Conservation (phyloP, 2,888 invertebrate species). For the Cerastis leucographa region DNA sequence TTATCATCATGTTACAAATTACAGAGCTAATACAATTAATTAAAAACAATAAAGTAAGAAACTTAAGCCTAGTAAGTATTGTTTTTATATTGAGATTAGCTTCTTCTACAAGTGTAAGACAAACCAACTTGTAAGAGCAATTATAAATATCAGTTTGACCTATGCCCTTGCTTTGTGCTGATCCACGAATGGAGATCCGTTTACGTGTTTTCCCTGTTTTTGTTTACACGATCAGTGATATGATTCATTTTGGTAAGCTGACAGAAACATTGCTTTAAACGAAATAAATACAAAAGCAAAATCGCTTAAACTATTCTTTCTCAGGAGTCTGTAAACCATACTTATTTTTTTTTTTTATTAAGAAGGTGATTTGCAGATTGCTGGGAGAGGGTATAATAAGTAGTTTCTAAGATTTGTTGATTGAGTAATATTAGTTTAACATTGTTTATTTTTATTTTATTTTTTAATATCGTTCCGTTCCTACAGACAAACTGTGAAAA, state of each 20-base stretch:
- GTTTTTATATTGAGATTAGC: constrained; percentile 11
- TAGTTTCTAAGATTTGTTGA: no score
- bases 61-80: neutral
- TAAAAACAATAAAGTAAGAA: neutral
- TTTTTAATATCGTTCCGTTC: no score
- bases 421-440: no score
- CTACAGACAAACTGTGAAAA: no score
- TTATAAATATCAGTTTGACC: constrained; percentile 45
- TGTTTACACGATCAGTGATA: neutral
- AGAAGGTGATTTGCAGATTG: no score
- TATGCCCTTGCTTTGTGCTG: constrained; percentile 47
- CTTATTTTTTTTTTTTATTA: no score
- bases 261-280: neutral
- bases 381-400: no score
- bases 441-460: no score
- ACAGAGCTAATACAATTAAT: neutral
- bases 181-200: constrained; percentile 13
- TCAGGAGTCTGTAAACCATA: no score
- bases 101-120: constrained; percentile 5
- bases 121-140: constrained; percentile 3
- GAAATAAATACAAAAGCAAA: neutral
- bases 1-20: constrained; percentile 13
- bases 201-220: neutral
- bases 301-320: no score
- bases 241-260: neutral